Conservation (phyloP, 2,888 invertebrate species). For the Drosophila anceps region DNA sequence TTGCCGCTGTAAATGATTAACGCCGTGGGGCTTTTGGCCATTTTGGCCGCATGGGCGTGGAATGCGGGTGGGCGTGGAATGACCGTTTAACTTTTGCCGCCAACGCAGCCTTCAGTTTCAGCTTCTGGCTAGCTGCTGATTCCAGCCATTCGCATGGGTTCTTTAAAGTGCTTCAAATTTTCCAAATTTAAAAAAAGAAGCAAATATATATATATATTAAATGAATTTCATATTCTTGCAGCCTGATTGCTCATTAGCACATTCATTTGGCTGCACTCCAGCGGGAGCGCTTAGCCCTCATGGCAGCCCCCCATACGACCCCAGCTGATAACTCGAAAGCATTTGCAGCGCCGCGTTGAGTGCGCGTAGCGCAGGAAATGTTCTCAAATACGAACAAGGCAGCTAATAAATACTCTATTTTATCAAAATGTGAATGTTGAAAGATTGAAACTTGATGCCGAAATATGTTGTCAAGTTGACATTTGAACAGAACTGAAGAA, state of each 20-base stretch:
- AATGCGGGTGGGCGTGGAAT: conserved; percentile 3
- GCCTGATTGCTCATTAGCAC: conserved; percentile 77
- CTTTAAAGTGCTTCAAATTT: conserved; percentile 40
- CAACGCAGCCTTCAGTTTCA: conserved; percentile 28
- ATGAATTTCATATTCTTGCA: conserved; percentile 60
- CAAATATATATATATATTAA: not conserved
- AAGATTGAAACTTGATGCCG: not conserved
- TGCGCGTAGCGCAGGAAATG: conserved; percentile 13
- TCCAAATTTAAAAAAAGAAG: not conserved
- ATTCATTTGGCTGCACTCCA: conserved; percentile 78
- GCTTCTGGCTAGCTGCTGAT: conserved; percentile 11
- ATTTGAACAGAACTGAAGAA: not conserved
- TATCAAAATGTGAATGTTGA: not conserved
- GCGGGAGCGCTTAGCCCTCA: conserved; percentile 17
- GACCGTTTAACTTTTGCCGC: conserved; percentile 34
- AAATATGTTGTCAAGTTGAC: not conserved
- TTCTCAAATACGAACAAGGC: not conserved
- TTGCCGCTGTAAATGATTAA: conserved; percentile 72
- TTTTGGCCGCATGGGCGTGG: conserved; percentile 15
- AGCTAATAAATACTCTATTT: conserved; percentile 36
- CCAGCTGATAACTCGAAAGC: conserved; percentile 45
- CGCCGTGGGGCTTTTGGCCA: conserved; percentile 37
- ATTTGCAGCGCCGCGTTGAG: conserved; percentile 35
- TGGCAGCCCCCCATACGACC: conserved; percentile 1
- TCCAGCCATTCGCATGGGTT: conserved; percentile 29